Evolutionary conservation across 2,797 vertebrate species (phyloP).

Genomic region (Xenopus petersii): DNA sequence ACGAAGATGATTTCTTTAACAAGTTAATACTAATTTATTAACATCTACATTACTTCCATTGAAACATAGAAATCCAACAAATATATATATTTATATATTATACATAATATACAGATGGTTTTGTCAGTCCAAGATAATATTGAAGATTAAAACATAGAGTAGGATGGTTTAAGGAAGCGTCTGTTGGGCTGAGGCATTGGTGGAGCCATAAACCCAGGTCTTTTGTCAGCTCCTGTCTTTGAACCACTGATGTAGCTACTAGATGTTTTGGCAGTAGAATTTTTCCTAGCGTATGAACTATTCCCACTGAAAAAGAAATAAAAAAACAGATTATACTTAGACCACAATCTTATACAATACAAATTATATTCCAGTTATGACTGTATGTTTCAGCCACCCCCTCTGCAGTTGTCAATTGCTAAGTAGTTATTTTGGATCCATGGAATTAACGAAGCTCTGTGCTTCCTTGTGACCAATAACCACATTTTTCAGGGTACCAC

Average conservation of each 20-base stretch:
- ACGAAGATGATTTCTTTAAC: not conserved
- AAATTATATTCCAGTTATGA: too few relatives aligned
- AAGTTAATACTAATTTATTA: not conserved
- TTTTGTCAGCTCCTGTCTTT: slow-evolving; percentile 5
- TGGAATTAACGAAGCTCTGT: too few relatives aligned
- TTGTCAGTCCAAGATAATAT: slow-evolving; percentile 2
- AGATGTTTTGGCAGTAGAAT: slow-evolving; percentile 15
- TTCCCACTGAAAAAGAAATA: not conserved
- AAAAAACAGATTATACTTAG: not conserved
- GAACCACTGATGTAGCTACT: slow-evolving; percentile 9
- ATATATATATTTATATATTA: not conserved
- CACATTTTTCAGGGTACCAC: too few relatives aligned
- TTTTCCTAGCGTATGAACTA: slow-evolving; percentile 13
- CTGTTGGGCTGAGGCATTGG: slow-evolving; percentile 39
- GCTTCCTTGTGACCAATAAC: too few relatives aligned
- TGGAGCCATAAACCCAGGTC: slow-evolving; percentile 39
- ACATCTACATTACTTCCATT: not conserved
- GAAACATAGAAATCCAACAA: not conserved
- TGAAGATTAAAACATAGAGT: slow-evolving; percentile 4
- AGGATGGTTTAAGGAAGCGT: slow-evolving; percentile 31
- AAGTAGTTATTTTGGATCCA: too few relatives aligned
- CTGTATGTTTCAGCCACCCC: too few relatives aligned
- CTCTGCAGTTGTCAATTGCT: too few relatives aligned
- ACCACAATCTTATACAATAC: too few relatives aligned
- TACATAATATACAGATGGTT: not conserved